Conservation (phyloP, 2,797 vertebrate genomes). For the Poeciliopsis paucimaculata region DNA sequence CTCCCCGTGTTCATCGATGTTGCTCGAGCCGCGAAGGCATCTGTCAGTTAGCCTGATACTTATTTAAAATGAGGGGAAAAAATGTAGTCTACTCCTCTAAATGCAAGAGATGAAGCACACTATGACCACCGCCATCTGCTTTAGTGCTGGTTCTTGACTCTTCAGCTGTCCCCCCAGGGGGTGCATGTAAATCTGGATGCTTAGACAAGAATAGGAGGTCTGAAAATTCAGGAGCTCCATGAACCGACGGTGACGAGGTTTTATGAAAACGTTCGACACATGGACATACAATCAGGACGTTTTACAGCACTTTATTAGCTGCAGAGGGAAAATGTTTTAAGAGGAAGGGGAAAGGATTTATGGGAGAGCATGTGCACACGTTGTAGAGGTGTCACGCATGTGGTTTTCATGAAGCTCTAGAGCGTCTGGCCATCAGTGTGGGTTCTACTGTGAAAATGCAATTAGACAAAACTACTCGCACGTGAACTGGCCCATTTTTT, state of each 20-base stretch:
- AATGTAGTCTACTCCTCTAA: constrained; percentile 5
- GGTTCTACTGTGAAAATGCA: constrained; percentile 46
- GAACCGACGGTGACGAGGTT: constrained; percentile 24
- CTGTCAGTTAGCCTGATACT: constrained; percentile 12
- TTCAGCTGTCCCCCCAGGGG: constrained; percentile 45
- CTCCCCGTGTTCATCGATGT: constrained; percentile 41
- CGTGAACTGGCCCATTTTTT: constrained; percentile 41
- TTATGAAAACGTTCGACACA: constrained; percentile 63
- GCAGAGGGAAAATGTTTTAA: constrained; percentile 63
- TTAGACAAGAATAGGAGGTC: constrained; percentile 61
- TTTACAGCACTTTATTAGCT: constrained; percentile 60
- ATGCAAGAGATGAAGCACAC: constrained; percentile 43
- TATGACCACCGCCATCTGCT: constrained; percentile 55
- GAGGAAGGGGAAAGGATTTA: constrained; percentile 67
- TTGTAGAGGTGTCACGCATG: constrained; percentile 61
- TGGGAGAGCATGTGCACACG: constrained; percentile 45
- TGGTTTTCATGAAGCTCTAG: constrained; percentile 67
- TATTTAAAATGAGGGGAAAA: constrained; percentile 5
- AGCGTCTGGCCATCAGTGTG: constrained; percentile 31
- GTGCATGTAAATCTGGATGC: constrained; percentile 51
- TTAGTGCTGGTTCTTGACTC: constrained; percentile 49
- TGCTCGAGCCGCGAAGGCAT: constrained; percentile 21
- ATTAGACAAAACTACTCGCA: constrained; percentile 48
- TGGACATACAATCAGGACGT: constrained; percentile 55
- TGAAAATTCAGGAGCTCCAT: constrained; percentile 51